Evolutionary conservation across 2,113 vertebrate genomes (phyloP), one percentile per base, ranked within the genome.

Genomic region (Xiphorhynchus elegans): DNA sequence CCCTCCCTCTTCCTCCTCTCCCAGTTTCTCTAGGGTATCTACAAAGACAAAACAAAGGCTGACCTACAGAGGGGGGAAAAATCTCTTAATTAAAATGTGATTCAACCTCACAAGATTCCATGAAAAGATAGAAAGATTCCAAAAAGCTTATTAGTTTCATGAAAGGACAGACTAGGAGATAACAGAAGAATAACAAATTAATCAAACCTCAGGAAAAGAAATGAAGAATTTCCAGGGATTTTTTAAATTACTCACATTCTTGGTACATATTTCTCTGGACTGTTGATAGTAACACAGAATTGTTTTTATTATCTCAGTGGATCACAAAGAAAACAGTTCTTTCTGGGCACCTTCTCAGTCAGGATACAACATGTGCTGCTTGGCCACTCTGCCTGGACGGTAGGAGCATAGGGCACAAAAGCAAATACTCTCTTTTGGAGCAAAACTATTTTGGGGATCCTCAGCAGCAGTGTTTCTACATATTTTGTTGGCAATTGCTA

Each of bases 171-270:
- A 74, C 75, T 40, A 39, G 31, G 4, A 89, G 88, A 92, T 87
- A 97, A 77, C 39, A 90, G 72, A 93, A 93, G 74, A 91, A 96
- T 50, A 96, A 95, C 87, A 97, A 89, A 84, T 89, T 89, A 89
- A 91, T 85, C 91, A 94, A 93, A 62, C 29, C 16, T 85, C 58
- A 76, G 62, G 67, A 94, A 92, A 89, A 91, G 35, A 94, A 86
- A 90, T 35, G 1, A 96, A 93, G 47, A 63, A 81, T 81, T 93
- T 93, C 1, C 78, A 89, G 3, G 7, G 25, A 88, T 96, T 86
- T 87, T 91, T 87, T 9, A 35, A 72, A 72, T 92, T 55, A 84
- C 24, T 90, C 59, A 81, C 72, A 74, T 94, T 91, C 83, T n/a
- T 90, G 59, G 33, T 83, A 63, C 15, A 77, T 62, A 37, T 78